A percentile compares a stretch with the other conserved stretches of the same genome.
These are phyloP conservation scores for Nyctibius bracteatus DNA, from an alignment of 2,113 vertebrate species.

Conservation along the genomic window DNA sequence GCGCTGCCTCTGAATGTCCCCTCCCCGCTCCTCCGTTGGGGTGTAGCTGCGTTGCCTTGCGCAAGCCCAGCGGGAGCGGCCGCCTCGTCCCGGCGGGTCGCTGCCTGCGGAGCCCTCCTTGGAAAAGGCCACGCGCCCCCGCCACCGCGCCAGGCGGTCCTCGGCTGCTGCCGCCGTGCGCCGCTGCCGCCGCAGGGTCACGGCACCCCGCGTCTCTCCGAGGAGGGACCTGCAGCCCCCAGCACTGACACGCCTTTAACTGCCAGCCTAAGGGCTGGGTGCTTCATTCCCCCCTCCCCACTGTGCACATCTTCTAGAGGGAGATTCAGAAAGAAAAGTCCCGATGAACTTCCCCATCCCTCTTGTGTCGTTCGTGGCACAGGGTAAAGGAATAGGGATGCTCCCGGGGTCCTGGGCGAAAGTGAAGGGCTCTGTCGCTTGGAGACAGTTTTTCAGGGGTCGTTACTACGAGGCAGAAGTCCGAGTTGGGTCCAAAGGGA, in stretches of 20 bases:
- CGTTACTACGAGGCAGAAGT: neutral
- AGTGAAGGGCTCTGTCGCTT: neutral
- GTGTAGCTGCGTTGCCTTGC: neutral
- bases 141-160: neutral
- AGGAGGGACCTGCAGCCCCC: neutral
- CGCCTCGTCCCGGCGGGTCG: neutral
- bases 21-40: neutral
- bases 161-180: neutral
- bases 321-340: neutral
- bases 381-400: neutral
- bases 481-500: neutral
- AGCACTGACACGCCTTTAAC: neutral
- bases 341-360: neutral
- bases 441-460: neutral
- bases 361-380: neutral
- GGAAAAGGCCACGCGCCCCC: neutral
- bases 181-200: neutral
- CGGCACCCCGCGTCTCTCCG: neutral
- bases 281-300: accelerated
- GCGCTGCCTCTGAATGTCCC: neutral
- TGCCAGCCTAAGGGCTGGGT: neutral
- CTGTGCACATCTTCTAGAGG: neutral
- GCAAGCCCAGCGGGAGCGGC: neutral
- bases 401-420: neutral
- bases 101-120: neutral